phyloP scores from a whole-genome alignment of 2,113 vertebrate species.

The Nothocercus julius region DNA sequence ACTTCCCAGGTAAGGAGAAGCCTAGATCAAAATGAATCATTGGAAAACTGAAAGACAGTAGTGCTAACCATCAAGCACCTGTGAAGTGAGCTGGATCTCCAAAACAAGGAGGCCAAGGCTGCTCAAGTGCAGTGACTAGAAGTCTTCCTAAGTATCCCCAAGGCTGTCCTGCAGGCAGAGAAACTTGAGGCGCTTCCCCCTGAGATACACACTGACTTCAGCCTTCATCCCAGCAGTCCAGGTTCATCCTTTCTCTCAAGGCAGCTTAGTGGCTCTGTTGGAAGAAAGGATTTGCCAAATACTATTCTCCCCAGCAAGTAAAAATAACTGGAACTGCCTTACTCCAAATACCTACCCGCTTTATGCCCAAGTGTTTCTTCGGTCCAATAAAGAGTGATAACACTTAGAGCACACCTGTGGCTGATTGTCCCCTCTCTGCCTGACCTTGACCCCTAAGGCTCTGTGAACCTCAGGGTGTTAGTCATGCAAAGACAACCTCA shows the following conservation, averaged over 20 bases:
- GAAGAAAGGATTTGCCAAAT: not conserved
- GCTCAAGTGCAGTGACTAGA: not conserved
- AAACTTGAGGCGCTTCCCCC: not conserved
- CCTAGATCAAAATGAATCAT: not conserved
- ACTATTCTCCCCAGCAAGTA: accelerated
- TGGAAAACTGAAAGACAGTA: not conserved
- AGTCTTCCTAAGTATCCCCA: not conserved
- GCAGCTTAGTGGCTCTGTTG: not conserved
- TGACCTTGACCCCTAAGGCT: not conserved
- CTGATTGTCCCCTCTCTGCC: not conserved
- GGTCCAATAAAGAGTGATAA: not conserved
- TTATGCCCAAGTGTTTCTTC: not conserved
- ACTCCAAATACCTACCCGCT: not conserved
- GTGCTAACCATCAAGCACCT: not conserved
- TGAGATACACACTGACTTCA: not conserved
- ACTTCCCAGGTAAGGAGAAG: not conserved
- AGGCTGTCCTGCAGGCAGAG: not conserved
- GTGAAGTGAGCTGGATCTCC: not conserved
- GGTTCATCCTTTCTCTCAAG: not conserved
- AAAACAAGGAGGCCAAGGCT: not conserved
- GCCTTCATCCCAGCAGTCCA: not conserved
- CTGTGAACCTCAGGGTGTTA: not conserved
- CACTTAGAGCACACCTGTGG: accelerated
- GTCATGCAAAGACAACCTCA: not conserved
- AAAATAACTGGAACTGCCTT: not conserved